Base-by-base conservation (phyloP, 2,113 vertebrate species). In the Dromaius novaehollandiae region DNA sequence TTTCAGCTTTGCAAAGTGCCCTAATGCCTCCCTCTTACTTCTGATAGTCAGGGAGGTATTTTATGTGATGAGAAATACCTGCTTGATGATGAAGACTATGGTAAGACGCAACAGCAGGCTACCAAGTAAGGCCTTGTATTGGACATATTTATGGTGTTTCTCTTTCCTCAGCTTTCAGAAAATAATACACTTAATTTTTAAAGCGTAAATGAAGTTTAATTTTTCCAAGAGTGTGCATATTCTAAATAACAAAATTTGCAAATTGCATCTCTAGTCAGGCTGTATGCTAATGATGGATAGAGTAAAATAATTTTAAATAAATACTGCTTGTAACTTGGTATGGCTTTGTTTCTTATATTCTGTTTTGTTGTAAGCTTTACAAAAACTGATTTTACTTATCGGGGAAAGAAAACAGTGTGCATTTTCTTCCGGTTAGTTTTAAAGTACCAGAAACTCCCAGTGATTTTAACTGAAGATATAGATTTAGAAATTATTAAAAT, bases 61-160 rank as follows among this genome's bases (percentile, higher is more conserved):
- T 70, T 34, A 12, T 64, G 26, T 22, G 66, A 13, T 56, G 50
- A 26, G 17, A 79, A 60, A 7, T 71, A 14, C 0, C 17, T 58
- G 5, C 46, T 9, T 8, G 4, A 32, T 71, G 19, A 2, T 76
- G 65, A n/a, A n/a, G n/a, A 60, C 20, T 38, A 19, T 1, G 13
- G 5, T 11, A 50, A 46, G 4, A 34, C 66, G 6, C 63, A 48
- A 63, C 71, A 81, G 32, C 2, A 6, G 20, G 5, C 16, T n/a
- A 36, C 19, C 0, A 0, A 50, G 15, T 66, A 38, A 84, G 75
- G 24, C 22, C 14, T n/a, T 2, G 0, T 17, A 48, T 77, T n/a
- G 30, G 34, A 84, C 78, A 53, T 82, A 66, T 8, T 74, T 74
- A 55, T 56, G 22, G 2, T 30, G 6, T 88, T 90, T 8, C 9